Evolutionary conservation across 2,888 invertebrate species (phyloP), one percentile per base, ranked within the genome.

Genomic region (Lycocerus yunnanus): DNA sequence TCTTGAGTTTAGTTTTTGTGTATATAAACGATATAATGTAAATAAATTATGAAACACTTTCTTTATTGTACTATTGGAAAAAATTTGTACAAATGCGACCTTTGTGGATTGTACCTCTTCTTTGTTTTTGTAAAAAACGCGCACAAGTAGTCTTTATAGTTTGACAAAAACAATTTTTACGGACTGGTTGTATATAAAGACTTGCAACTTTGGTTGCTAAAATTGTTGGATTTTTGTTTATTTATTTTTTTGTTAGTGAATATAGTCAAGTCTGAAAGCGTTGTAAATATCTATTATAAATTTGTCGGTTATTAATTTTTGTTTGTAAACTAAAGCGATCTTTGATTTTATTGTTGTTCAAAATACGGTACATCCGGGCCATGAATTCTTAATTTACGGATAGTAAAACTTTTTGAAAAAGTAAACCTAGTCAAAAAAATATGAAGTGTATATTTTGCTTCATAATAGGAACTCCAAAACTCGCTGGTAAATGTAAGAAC

Each of bases 401-500:
- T 85, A 88, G 88, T 79, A 86, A 63, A 63, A 88, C 85, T 86
- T 87, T 86, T 43, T 43, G 43, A 43, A 77, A 85, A 85, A 83
- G 84, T 86, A 85, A 63, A 85, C 85, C 86, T 87, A 87, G 87
- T 87, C 87, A 87, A 86, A 86, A 80, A 63, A 63, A 63, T 18
- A 63, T 79, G 81, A 85, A 85, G 82, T 82, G 85, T 83, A 79
- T 68, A 76, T 73, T 72, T 78, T 80, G 83, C 84, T 85, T 84
- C 90, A 88, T 84, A 89, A 91, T 91, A 91, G 92, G 91, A 92
- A 92, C 91, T 92, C 91, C 91, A 91, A 92, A 91, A 92, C 92
- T 92, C 92, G 92, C 92, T 92, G 91, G 91, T 92, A 90, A 91
- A 90, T 90, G 90, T 90, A 91, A 91, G 90, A 91, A 90, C 90